A percentile compares a stretch with the other conserved stretches of the same genome.
Conservation (phyloP, 1,140 invertebrate species). For the Dysdera silvatica region DNA sequence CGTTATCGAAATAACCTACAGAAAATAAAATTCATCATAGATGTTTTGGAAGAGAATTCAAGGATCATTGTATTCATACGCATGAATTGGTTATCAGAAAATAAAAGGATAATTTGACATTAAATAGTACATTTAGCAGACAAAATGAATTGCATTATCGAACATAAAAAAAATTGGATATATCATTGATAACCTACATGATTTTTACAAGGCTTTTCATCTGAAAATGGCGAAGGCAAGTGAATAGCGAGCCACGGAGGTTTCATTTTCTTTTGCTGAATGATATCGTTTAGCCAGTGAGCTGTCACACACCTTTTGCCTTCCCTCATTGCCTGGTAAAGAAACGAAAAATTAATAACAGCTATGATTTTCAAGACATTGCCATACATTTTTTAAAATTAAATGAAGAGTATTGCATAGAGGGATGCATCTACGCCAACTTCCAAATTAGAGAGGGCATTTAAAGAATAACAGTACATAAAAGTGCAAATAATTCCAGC, state of each 20-base stretch:
- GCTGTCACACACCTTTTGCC: conserved; percentile 80
- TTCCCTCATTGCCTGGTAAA: conserved; percentile 60
- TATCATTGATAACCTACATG: too few species aligned
- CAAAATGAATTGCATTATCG: too few species aligned
- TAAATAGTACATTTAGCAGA: not conserved
- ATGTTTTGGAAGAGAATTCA: not conserved
- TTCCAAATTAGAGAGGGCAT: too few species aligned
- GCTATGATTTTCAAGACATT: not conserved
- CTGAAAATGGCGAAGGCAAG: conserved; percentile 70
- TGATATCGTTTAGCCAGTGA: conserved; percentile 87
- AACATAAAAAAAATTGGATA: too few species aligned
- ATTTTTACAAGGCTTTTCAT: conserved; percentile 53
- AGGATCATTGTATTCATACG: not conserved
- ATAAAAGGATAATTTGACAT: not conserved
- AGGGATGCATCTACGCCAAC: too few species aligned
- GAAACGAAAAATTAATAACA: conserved; percentile 6
- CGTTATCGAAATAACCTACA: conserved; percentile 60
- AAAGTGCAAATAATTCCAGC: not conserved
- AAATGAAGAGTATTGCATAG: too few species aligned
- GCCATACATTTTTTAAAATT: not conserved
- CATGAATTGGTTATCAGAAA: not conserved
- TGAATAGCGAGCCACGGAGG: conserved; percentile 89
- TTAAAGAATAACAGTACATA: not conserved
- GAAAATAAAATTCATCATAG: too few species aligned
- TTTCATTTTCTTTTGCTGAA: conserved; percentile 68